These are phyloP conservation scores for Saturnia japonica DNA, from an alignment of 2,888 invertebrate genomes.

Conservation along the genomic window DNA sequence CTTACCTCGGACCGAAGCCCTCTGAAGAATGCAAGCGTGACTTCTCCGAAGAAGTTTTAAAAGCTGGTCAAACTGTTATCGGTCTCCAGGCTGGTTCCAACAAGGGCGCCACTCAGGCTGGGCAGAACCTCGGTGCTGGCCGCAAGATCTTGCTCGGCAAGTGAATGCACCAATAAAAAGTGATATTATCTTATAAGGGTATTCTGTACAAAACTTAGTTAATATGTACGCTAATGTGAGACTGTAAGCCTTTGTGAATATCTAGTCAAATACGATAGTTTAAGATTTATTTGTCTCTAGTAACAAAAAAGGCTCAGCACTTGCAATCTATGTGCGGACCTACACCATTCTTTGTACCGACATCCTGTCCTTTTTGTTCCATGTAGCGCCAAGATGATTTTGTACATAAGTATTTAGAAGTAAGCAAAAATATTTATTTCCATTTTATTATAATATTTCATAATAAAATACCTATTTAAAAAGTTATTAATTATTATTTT, in stretches of 20 bases:
- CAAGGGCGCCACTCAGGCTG: constrained; percentile 97
- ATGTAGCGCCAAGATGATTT: constrained; percentile 70
- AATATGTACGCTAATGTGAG: constrained; percentile 67
- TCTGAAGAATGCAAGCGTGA: constrained; percentile 96
- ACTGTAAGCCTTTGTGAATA: constrained; percentile 58
- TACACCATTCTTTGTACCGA: constrained; percentile 32
- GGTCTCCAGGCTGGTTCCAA: constrained; percentile 98
- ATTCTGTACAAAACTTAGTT: constrained; percentile 72
- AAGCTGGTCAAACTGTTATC: constrained; percentile 93
- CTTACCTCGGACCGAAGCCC: constrained; percentile 96
- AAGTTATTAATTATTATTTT: constrained; percentile 28
- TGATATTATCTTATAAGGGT: constrained; percentile 77
- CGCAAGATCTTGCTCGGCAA: constrained; percentile 96
- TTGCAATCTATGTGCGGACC: constrained; percentile 27
- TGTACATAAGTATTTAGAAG: constrained; percentile 70
- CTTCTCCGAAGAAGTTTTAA: constrained; percentile 94
- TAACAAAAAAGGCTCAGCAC: constrained; percentile 35
- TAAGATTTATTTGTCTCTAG: constrained; percentile 44
- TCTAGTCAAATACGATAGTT: constrained; percentile 60
- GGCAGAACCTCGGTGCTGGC: constrained; percentile 93
- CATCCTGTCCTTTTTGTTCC: constrained; percentile 51
- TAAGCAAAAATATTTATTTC: constrained; percentile 72
- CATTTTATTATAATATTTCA: constrained; percentile 71
- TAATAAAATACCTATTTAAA: constrained; percentile 58
- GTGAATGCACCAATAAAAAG: constrained; percentile 79